Conservation (phyloP, 2,113 vertebrate species). For the Serinus canaria region DNA sequence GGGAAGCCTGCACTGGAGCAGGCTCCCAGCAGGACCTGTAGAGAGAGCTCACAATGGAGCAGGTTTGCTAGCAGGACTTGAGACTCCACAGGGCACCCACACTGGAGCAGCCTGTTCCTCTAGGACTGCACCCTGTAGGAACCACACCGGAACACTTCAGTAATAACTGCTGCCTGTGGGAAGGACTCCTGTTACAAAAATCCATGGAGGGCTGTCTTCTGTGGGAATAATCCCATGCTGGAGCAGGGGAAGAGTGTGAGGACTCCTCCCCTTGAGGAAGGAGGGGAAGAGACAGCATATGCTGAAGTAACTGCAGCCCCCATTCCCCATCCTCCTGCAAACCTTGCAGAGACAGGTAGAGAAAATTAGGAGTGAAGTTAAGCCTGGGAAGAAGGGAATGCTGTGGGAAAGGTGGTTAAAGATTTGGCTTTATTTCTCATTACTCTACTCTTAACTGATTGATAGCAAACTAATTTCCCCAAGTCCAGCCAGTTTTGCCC, state of each 20-base stretch:
- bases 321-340: accelerated
- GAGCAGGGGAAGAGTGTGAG: not conserved
- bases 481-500: accelerated
- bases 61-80: not conserved
- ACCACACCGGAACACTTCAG: not conserved
- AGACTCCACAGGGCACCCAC: not conserved
- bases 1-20: not conserved
- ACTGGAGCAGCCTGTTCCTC: accelerated
- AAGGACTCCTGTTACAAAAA: not conserved
- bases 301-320: accelerated
- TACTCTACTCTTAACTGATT: not conserved
- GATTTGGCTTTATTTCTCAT: not conserved
- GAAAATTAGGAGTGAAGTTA: not conserved
- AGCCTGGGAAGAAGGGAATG: not conserved
- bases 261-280: not conserved
- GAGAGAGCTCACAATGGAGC: not conserved
- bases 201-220: accelerated
- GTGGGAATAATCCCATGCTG: accelerated
- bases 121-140: not conserved
- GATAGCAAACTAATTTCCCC: not conserved
- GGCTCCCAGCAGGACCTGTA: not conserved
- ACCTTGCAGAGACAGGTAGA: accelerated
- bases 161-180: not conserved
- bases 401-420: not conserved
- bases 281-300: accelerated